Base-by-base conservation (phyloP, 2,888 invertebrate genomes). In the Drosophila diplacantha region DNA sequence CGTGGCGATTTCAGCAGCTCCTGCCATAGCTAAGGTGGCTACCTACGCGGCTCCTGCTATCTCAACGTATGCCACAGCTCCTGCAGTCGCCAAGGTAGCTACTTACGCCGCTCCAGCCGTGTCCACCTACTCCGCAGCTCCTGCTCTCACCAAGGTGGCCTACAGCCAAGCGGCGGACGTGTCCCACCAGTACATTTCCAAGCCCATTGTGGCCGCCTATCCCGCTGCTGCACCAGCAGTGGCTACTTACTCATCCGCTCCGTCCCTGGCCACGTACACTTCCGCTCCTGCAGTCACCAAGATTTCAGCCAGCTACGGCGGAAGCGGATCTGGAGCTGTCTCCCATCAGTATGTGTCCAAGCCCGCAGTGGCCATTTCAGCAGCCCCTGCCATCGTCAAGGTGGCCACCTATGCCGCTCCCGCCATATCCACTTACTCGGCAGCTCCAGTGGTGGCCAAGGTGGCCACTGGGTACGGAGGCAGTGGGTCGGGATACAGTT, bases 301-400 rank as follows among this genome's bases (percentile, higher is more conserved):
- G 39, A 41, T 74, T 34, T 47, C 62, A 16, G 29, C 59, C 8
- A 44, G 56, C 44, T 39, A 71, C 18, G 57, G 50, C n/a, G 37
- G 59, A 55, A 37, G 63, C 29, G 58, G 69, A 0, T 58, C 68
- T 14, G 80, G 72, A 6, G 76, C 73, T 0, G 38, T 75, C 1
- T 76, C 84, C 0, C 75, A 83, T 37, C 80, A 84, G 18, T 83
- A 84, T 59, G 69, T 79, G n/a, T 81, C 84, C 7, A 73, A 81
- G 7, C 68, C 77, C 0, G 65, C 68, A 1, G 68, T 78, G 32
- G 61, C 72, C 0, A 67, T 53, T 41, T 41, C 74, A 5, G 2
- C 72, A 0, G 72, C 51, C 26, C 75, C 77, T 16, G 64, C 72
- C 0, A 8, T 75, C 0, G 56, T 69, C 3, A 77, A 85, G 56